Base-by-base conservation (phyloP, 2,888 invertebrate genomes). In the Acleris emargana region DNA sequence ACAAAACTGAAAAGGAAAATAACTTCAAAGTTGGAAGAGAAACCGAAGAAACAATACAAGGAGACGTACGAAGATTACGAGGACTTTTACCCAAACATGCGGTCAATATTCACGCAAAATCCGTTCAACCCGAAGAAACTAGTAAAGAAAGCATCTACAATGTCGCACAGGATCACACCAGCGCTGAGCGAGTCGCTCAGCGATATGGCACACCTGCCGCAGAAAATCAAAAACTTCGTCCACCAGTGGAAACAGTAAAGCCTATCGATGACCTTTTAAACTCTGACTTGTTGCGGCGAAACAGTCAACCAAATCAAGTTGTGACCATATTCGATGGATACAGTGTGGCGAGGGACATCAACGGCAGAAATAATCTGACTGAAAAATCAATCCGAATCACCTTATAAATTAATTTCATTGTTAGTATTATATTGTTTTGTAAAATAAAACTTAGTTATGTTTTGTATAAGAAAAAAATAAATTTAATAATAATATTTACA, bases 241-340 rank as follows among this genome's bases (percentile, higher is more conserved):
- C 80, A 86, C 71, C 81, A 87, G 68, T 87, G 90, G 82, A 88
- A 86, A 74, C 83, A 85, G 67, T 88, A 71, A 84, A 70, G 62
- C 64, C 73, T 16, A 68, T 75, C 13, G 71, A 73, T 53, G 68
- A 76, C 64, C 67, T 75, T 52, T 70, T 69, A 17, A 73, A 70
- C 28, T 60, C 72, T 51, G 71, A 72, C 25, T 67, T 74, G 25
- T 74, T 69, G 47, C 67, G 73, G 47, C 70, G 72, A 25, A 74
- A 72, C 49, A 70, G 67, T 25, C 68, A 74, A 13, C 77, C 75
- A 53, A 79, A 78, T 53, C 79, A 83, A 51, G 76, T 83, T 52
- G 86, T 91, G 6, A 84, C 86, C 67, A 91, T 92, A 55, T 84
- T 85, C 73, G 92, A 91, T 76, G 91, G 92, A 7, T 92, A 92